phyloP scores from a whole-genome alignment of 2,797 vertebrate species.

The Tragopan temminckii region DNA sequence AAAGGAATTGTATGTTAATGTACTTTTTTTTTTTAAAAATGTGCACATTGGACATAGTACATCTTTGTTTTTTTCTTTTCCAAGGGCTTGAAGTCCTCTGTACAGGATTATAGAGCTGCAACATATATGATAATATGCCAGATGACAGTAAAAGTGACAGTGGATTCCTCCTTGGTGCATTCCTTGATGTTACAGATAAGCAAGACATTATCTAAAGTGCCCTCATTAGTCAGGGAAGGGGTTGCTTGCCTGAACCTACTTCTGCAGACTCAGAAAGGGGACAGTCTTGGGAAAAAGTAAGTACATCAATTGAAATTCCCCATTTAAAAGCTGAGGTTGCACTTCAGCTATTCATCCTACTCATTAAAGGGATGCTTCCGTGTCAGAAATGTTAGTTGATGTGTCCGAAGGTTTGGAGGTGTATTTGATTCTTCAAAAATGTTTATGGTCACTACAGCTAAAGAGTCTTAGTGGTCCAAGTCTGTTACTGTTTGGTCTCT shows the following conservation, averaged over 20 bases:
- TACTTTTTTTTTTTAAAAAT: background rate
- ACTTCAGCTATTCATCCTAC: background rate
- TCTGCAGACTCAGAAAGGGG: conserved; percentile 92
- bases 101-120: conserved; percentile 92
- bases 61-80: background rate
- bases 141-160: conserved; percentile 89
- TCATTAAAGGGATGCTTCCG: background rate
- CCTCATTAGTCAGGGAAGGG: conserved; percentile 86
- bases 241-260: conserved; percentile 90
- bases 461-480: rapidly evolving
- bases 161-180: conserved; percentile 88
- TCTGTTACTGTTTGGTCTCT: background rate
- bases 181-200: conserved; percentile 87
- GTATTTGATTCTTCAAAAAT: background rate
- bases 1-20: background rate
- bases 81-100: conserved; percentile 92
- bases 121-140: conserved; percentile 95
- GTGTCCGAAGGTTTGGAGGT: background rate
- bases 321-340: background rate
- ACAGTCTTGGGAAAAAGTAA: conserved; percentile 87
- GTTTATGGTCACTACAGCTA: rapidly evolving
- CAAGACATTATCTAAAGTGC: conserved; percentile 85
- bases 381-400: background rate
- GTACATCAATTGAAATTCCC: background rate
- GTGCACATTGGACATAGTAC: background rate